phyloP scores from a whole-genome alignment of 2,113 vertebrate species.

The Calypte anna region DNA sequence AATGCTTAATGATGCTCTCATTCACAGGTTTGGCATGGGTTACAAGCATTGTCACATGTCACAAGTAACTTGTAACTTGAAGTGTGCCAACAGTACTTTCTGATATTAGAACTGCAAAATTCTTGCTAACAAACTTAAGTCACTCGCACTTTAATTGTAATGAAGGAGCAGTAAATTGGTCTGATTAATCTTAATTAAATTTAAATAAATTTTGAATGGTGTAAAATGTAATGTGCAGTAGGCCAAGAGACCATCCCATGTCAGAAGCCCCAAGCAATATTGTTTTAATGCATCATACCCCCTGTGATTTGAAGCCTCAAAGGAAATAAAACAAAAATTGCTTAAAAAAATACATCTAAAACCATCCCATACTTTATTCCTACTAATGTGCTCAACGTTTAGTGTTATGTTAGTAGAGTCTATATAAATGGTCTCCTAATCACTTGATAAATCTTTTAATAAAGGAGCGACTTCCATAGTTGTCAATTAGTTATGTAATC shows the following conservation, averaged over 20 bases:
- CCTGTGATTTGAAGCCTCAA: not conserved
- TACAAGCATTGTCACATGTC: not conserved
- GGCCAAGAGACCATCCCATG: not conserved
- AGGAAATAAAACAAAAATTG: constrained; percentile 22
- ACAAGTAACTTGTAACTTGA: not conserved
- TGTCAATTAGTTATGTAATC: constrained; percentile 1
- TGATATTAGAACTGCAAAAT: not conserved
- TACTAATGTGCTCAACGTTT: not conserved
- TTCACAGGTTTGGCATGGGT: not conserved
- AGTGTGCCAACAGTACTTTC: not conserved
- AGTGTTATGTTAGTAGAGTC: not conserved
- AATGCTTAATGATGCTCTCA: fast-evolving
- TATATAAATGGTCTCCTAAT: constrained; percentile 4
- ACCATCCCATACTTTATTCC: not conserved
- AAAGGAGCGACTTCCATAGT: constrained; percentile 47
- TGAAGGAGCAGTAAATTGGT: not conserved
- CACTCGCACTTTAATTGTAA: not conserved
- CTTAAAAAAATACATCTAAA: not conserved
- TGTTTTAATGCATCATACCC: not conserved
- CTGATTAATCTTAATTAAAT: constrained; percentile 6
- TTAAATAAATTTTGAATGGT: not conserved
- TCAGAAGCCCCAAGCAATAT: not conserved
- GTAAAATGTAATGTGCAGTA: not conserved
- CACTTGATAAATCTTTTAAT: constrained; percentile 43
- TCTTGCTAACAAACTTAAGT: not conserved